phyloP scores from a whole-genome alignment of 2,113 vertebrate species.

The Archilochus colubris region DNA sequence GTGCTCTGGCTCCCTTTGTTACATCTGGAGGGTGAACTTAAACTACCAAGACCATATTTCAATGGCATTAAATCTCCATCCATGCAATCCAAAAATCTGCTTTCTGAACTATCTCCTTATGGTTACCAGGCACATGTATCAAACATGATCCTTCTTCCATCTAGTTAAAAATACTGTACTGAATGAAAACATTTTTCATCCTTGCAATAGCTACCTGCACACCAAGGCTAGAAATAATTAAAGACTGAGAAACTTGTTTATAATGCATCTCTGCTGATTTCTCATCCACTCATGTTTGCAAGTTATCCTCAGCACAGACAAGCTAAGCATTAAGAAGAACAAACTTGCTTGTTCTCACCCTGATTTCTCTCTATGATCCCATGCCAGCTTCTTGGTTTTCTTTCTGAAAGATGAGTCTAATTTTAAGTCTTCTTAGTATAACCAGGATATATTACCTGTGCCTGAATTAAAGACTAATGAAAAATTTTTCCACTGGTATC shows the following conservation, averaged over 20 bases:
- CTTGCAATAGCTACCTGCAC: not conserved
- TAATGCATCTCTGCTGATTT: not conserved
- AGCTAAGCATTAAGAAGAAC: not conserved
- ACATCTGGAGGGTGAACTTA: not conserved
- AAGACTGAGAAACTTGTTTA: not conserved
- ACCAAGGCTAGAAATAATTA: not conserved
- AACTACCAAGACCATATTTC: not conserved
- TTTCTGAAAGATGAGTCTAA: not conserved
- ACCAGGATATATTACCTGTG: not conserved
- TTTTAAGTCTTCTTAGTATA: not conserved
- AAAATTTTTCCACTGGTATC: not conserved
- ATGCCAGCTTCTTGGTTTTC: not conserved
- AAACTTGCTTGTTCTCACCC: not conserved
- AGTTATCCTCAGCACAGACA: not conserved
- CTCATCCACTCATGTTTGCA: not conserved
- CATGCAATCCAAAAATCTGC: not conserved
- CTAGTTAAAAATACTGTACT: not conserved
- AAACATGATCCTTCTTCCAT: not conserved
- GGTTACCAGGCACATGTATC: not conserved
- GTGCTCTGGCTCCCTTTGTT: not conserved
- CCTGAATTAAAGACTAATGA: not conserved
- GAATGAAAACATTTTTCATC: not conserved
- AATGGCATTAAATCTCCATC: not conserved
- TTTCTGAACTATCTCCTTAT: not conserved
- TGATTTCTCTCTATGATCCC: not conserved